Base-by-base conservation (phyloP, 1,140 invertebrate genomes). In the Ooceraea biroi region DNA sequence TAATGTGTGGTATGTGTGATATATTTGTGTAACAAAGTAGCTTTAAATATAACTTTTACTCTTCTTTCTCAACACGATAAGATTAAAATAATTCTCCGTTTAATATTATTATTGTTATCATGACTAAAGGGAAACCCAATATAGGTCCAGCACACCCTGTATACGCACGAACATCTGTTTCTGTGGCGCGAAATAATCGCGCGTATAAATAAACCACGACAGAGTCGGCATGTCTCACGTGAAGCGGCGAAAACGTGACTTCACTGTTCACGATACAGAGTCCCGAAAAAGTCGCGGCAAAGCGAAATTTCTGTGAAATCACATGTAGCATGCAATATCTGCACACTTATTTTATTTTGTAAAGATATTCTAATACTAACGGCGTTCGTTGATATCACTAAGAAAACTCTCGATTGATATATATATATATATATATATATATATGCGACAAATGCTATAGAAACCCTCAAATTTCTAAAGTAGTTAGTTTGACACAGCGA, bases 151-250 rank as follows among this genome's bases (percentile, higher is more conserved):
- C 30, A 77, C 61, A 77, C 61, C 74, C 61, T 77, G 14, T 66
- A 77, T 77, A 66, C 27, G 48, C 61, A 30, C 48, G 66, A 77
- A 77, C 74, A 77, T 77, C 74, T 77, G 74, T 77, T 77, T 48
- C 61, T 77, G 19, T 58, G 48, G 74, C 61, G 60, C 48, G 48
- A 66, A 66, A 77, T 77, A 77, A 77, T 77, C 61, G 30, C 48
- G 52, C 74, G 61, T 60, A 66, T 77, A 77, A 77, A 77, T 77
- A 77, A 77, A 66, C 60, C 74, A 66, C 74, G 60, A 77, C 74
- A 52, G 14, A 46, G 30, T 30, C 60, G 27, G 27, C 58, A 60
- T 77, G 74, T 77, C 61, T 77, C 74, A 77, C 74, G 74, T 77
- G 74, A 77, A 77, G 74, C 48, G 14, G 22, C 4, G 61, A 66